A percentile compares a stretch with the other conserved stretches of the same genome.
Conservation (phyloP, 2,797 vertebrate genomes). For the Pipistrellus pygmaeus region DNA sequence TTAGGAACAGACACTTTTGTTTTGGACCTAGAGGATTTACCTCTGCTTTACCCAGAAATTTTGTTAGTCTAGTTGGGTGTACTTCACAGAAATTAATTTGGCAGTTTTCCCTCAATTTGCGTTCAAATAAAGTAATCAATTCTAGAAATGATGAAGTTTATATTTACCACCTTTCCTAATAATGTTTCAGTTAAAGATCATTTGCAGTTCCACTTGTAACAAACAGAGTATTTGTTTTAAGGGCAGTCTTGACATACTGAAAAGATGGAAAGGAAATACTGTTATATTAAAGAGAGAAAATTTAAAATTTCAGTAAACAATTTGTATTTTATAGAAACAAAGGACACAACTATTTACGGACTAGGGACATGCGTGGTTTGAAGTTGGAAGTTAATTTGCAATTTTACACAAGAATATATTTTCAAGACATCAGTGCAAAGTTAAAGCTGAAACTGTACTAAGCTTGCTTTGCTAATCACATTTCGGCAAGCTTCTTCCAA, state of each 20-base stretch:
- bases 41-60: not conserved
- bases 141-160: not conserved
- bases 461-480: not conserved
- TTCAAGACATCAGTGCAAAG: not conserved
- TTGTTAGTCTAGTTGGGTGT: not conserved
- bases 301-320: conserved; percentile 6
- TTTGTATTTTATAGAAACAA: conserved; percentile 36
- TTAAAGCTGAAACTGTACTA: not conserved
- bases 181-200: not conserved
- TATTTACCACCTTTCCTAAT: not conserved
- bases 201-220: conserved; percentile 13
- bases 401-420: conserved; percentile 5
- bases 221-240: conserved; percentile 23
- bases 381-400: conserved; percentile 29
- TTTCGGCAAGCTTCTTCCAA: not conserved
- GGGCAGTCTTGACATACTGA: not conserved
- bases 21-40: not conserved
- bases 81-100: not conserved
- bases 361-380: not conserved
- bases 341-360: conserved; percentile 47
- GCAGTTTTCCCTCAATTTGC: not conserved
- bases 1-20: not conserved
- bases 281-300: conserved; percentile 33
- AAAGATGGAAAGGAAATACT: conserved; percentile 47
- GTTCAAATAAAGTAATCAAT: not conserved